A percentile compares a stretch with the other conserved stretches of the same genome.
phyloP scores from a whole-genome alignment of 2,113 vertebrate species.

The Stigmatopora nigra region DNA sequence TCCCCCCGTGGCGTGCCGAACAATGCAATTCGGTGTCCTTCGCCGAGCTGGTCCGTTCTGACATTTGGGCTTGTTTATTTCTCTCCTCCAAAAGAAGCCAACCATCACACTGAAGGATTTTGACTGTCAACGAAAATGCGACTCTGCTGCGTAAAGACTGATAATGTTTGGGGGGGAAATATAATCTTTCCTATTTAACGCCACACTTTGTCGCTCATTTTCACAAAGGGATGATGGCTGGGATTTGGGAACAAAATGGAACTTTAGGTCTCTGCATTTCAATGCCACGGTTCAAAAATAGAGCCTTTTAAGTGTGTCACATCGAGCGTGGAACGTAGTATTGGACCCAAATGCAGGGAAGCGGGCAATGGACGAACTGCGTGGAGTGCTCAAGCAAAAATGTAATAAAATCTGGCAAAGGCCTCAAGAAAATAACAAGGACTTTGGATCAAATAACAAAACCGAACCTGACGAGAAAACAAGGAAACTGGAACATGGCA shows the following conservation, averaged over 20 bases:
- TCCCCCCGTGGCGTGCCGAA: slow-evolving; percentile 63
- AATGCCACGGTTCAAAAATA: too few species aligned
- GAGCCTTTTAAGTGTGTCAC: too few species aligned
- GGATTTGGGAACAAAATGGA: not conserved
- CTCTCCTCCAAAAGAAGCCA: slow-evolving; percentile 47
- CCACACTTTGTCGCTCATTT: slow-evolving; percentile 14
- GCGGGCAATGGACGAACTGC: too few species aligned
- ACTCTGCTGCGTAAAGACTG: slow-evolving; percentile 34
- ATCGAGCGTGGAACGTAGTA: too few species aligned
- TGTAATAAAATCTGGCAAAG: too few species aligned
- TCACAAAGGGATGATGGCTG: not conserved
- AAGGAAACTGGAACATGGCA: too few species aligned
- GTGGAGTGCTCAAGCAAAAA: too few species aligned
- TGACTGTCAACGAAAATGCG: slow-evolving; percentile 31
- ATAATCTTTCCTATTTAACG: slow-evolving; percentile 38
- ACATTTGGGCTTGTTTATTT: slow-evolving; percentile 68
- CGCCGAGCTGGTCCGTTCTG: slow-evolving; percentile 63
- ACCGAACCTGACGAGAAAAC: too few species aligned
- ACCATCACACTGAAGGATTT: slow-evolving; percentile 42
- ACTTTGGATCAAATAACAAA: too few species aligned
- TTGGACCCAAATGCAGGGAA: too few species aligned
- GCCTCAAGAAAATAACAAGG: too few species aligned
- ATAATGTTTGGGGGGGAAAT: slow-evolving; percentile 31
- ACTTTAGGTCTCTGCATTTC: too few species aligned
- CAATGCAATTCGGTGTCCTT: slow-evolving; percentile 67